These are phyloP conservation scores for Schizotus pectinicornis DNA, from an alignment of 2,888 invertebrate species.

Conservation along the genomic window DNA sequence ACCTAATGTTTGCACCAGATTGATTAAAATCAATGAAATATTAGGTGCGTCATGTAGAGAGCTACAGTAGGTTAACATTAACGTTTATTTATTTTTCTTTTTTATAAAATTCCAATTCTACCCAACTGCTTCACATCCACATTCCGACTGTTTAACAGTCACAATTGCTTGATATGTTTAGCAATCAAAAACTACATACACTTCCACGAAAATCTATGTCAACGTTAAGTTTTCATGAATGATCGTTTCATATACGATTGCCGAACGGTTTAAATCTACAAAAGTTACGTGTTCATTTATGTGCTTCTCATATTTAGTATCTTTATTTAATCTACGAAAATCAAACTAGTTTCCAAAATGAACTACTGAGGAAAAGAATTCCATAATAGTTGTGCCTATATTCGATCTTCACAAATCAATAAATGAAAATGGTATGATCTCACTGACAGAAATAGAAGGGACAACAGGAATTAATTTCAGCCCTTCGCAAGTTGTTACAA, in stretches of 20 bases:
- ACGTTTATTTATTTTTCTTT: slow-evolving; percentile 23
- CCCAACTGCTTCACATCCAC: slow-evolving; percentile 32
- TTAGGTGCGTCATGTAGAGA: slow-evolving; percentile 48
- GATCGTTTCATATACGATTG: slow-evolving; percentile 12
- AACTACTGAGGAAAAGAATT: neutral
- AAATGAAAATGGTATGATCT: slow-evolving; percentile 41
- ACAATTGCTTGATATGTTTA: slow-evolving; percentile 45
- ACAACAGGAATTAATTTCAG: slow-evolving; percentile 40
- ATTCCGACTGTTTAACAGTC: slow-evolving; percentile 44
- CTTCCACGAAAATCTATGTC: slow-evolving; percentile 40
- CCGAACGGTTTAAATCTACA: slow-evolving; percentile 5
- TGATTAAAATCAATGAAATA: slow-evolving; percentile 26
- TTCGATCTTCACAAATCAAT: slow-evolving; percentile 7
- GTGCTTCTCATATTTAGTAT: slow-evolving; percentile 11
- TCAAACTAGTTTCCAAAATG: neutral
- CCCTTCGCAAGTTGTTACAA: slow-evolving; percentile 45
- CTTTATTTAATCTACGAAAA: neutral
- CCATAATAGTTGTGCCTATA: slow-evolving; percentile 3
- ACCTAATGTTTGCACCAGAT: slow-evolving; percentile 46
- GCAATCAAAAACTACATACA: slow-evolving; percentile 40
- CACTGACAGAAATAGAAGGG: slow-evolving; percentile 51
- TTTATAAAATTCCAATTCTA: slow-evolving; percentile 30
- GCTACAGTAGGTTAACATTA: slow-evolving; percentile 43
- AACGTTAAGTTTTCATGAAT: slow-evolving; percentile 32
- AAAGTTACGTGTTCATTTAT: slow-evolving; percentile 24